A percentile compares a stretch with the other conserved stretches of the same genome.
Conservation (phyloP, 2,797 vertebrate genomes). For the Urosaurus nigricauda region DNA sequence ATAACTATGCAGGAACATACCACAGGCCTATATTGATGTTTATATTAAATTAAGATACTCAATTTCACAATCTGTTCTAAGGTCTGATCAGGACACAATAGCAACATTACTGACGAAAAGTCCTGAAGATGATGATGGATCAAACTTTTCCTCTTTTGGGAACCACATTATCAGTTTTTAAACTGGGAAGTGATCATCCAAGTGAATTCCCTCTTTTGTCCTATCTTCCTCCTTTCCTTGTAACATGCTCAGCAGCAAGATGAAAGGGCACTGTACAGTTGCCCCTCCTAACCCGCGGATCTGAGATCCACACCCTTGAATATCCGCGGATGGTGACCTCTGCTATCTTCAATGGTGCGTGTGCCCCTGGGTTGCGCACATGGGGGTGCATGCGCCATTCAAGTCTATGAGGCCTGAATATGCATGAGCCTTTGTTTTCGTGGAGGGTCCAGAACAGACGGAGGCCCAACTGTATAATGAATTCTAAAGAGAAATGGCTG, state of each 20-base stretch:
- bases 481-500: not conserved
- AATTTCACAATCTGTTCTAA: constrained; percentile 22
- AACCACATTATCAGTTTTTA: not conserved
- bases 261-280: not conserved
- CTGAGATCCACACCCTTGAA: too few relatives aligned
- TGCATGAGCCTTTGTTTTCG: too few relatives aligned
- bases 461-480: not conserved
- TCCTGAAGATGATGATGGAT: not conserved
- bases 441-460: too few relatives aligned
- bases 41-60: not conserved
- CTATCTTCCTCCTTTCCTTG: not conserved
- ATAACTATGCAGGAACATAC: not conserved
- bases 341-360: too few relatives aligned
- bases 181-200: not conserved
- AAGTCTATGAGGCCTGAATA: too few relatives aligned
- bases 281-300: too few relatives aligned
- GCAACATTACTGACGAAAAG: not conserved
- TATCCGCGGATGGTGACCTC: too few relatives aligned
- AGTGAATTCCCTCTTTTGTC: not conserved
- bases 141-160: not conserved
- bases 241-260: not conserved
- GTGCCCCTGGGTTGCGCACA: too few relatives aligned
- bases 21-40: not conserved
- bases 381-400: too few relatives aligned
- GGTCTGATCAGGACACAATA: not conserved